Percentiles rank a stretch among this genome's conserved stretches.
Conservation (phyloP, 1,140 invertebrate species). For the Catajapyx aquilonaris region DNA sequence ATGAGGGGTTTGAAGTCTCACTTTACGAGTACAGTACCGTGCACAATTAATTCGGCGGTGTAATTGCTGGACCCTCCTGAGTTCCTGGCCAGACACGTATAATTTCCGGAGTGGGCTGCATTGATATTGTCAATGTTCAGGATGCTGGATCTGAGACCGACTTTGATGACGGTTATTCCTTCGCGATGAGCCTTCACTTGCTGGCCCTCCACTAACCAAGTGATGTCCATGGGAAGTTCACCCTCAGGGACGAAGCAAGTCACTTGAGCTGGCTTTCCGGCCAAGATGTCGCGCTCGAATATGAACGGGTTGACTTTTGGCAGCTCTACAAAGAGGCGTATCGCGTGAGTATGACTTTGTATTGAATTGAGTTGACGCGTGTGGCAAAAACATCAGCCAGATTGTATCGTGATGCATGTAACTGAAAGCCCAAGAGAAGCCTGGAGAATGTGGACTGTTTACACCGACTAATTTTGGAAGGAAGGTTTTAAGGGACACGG, state of each 20-base stretch:
- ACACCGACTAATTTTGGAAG: too few species aligned
- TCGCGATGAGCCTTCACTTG: constrained; percentile 12
- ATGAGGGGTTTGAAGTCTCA: too few species aligned
- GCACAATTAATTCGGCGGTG: constrained; percentile 37
- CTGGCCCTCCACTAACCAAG: constrained; percentile 34
- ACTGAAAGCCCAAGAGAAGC: too few species aligned
- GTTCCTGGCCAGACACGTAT: constrained; percentile 46
- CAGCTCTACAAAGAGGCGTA: too few species aligned
- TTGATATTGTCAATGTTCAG: constrained; percentile 55
- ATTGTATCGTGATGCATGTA: too few species aligned
- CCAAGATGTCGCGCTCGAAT: constrained; percentile 29
- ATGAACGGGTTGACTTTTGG: constrained; percentile 33
- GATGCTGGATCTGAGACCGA: constrained; percentile 28
- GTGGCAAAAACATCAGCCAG: too few species aligned
- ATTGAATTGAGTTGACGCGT: too few species aligned
- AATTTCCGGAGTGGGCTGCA: constrained; percentile 49
- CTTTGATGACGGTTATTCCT: constrained; percentile 17
- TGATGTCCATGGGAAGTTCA: constrained; percentile 32
- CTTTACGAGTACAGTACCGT: constrained; percentile 18
- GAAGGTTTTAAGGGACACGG: too few species aligned
- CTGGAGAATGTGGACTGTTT: too few species aligned
- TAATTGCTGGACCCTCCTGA: constrained; percentile 33
- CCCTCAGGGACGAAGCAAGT: constrained; percentile 38
- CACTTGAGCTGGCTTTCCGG: constrained; percentile 38
- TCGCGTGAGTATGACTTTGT: too few species aligned